Base-by-base conservation (phyloP, 2,113 vertebrate genomes). In the Martes martes region DNA sequence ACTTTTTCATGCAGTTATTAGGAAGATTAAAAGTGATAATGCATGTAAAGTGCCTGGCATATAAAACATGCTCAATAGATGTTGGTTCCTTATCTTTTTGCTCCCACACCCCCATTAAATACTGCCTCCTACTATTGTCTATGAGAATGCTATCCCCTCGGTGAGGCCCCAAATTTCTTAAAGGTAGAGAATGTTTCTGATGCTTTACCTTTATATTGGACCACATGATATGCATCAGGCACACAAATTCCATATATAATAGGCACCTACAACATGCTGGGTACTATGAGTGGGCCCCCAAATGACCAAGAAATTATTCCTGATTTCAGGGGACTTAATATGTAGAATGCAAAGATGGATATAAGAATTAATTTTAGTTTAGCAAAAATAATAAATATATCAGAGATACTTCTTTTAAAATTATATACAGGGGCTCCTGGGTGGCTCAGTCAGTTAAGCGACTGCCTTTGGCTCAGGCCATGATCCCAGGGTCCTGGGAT, bases 361-460 rank as follows among this genome's bases (percentile, higher is more conserved):
- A 4, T 61, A 93, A 91, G 47, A 93, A 90, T 33, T 59, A 93
- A 71, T 36, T 59, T 90, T 31, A 73, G 15, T 10, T 52, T 9
- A 80, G 76, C 28, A 80, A 79, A 94, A 94, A 90, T n/a, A 94
- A 73, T 45, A 89, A 50, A 45, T 55, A 47, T 15, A 78, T 26
- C 47, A 89, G 83, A 74, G 50, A 71, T 78, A 93, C 69, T 95
- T 57, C 47, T 76, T 89, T 86, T 84, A 85, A 83, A 89, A 50
- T 1, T 84, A 73, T 47, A 15, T 78, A 42, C 9, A 85, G 71
- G 52, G 24, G 9, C 10, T 26, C 59, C 59, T 61, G 59, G 59
- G 59, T 61, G 59, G 24, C 10, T 61, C 59, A 61, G 59, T 61
- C 24, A 23, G 59, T 61, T 61, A 61, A 61, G 59, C 10, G 10